Evolutionary conservation across 2,797 vertebrate genomes (phyloP).

Genomic region (Lagodon rhomboides): DNA sequence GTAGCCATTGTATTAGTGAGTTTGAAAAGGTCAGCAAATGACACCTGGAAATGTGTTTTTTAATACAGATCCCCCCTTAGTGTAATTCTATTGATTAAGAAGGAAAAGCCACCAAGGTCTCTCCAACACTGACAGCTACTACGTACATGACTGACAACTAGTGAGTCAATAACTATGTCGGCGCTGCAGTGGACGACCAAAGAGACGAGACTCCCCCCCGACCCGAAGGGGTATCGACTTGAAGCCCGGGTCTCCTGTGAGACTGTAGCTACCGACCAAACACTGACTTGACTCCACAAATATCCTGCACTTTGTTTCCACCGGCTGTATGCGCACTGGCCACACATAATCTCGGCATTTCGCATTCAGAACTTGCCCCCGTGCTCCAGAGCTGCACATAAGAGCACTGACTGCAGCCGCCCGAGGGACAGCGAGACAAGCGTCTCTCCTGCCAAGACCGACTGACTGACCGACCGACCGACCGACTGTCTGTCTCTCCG

Average conservation of each 20-base stretch:
- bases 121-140: conserved; percentile 11
- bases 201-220: conserved; percentile 20
- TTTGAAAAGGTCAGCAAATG: conserved; percentile 7
- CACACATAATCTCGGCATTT: conserved; percentile 31
- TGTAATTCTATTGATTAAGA: conserved; percentile 17
- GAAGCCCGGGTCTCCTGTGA: conserved; percentile 8
- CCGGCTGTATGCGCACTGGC: conserved; percentile 8
- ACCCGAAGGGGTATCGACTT: conserved; percentile 10
- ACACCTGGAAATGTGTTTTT: not conserved
- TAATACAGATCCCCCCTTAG: not conserved
- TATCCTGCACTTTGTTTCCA: conserved; percentile 30
- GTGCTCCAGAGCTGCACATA: conserved; percentile 26
- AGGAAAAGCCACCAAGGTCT: not conserved
- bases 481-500: conserved; percentile 20
- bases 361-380: conserved; percentile 31
- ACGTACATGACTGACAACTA: not conserved
- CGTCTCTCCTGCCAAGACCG: conserved; percentile 27
- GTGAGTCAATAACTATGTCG: conserved; percentile 8
- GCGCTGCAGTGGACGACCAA: conserved; percentile 8
- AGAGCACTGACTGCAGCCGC: conserved; percentile 47
- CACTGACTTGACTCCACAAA: conserved; percentile 43
- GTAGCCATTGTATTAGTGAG: not conserved
- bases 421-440: conserved; percentile 38
- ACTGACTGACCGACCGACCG: conserved; percentile 8
- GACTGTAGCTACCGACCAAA: conserved; percentile 23